These are phyloP conservation scores for Cryptocephalus moraei DNA, from an alignment of 2,888 invertebrate species.

Conservation along the genomic window DNA sequence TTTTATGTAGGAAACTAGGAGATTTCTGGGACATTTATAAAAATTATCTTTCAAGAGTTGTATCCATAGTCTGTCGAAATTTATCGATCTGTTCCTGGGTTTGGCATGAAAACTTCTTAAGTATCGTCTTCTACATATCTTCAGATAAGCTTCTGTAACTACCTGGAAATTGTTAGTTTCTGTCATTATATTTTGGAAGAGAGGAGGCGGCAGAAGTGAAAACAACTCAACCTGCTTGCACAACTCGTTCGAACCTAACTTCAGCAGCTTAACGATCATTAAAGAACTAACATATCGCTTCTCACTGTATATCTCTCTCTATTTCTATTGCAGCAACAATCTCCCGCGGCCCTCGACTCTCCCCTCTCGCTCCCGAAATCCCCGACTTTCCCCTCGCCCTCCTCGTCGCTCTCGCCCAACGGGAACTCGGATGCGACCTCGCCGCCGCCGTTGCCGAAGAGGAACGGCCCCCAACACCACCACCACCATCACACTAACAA, in stretches of 20 bases:
- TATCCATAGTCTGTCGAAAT: too few species aligned
- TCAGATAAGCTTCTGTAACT: not conserved
- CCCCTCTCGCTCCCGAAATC: constrained; percentile 12
- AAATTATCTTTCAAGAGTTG: too few species aligned
- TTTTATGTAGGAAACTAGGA: too few species aligned
- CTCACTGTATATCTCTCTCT: constrained; percentile 32
- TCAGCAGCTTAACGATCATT: too few species aligned
- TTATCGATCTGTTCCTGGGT: too few species aligned
- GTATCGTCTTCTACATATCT: too few species aligned
- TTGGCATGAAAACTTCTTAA: too few species aligned
- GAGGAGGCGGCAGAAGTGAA: not conserved
- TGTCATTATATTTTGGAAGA: not conserved
- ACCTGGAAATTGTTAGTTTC: not conserved
- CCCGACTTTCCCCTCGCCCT: constrained; percentile 15
- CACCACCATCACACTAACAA: constrained; percentile 13
- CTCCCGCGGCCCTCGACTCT: constrained; percentile 17
- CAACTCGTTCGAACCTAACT: too few species aligned
- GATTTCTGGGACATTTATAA: too few species aligned
- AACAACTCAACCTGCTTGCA: too few species aligned
- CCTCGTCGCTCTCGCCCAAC: constrained; percentile 17
- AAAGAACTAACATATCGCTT: constrained; percentile 33
- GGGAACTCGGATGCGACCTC: constrained; percentile 25
- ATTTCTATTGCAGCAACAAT: constrained; percentile 37
- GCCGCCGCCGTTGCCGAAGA: constrained; percentile 46
- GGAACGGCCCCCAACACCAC: constrained; percentile 31